Evolutionary conservation across 2,113 vertebrate species (phyloP).

Genomic region (Cryptomyrus ogoouensis): DNA sequence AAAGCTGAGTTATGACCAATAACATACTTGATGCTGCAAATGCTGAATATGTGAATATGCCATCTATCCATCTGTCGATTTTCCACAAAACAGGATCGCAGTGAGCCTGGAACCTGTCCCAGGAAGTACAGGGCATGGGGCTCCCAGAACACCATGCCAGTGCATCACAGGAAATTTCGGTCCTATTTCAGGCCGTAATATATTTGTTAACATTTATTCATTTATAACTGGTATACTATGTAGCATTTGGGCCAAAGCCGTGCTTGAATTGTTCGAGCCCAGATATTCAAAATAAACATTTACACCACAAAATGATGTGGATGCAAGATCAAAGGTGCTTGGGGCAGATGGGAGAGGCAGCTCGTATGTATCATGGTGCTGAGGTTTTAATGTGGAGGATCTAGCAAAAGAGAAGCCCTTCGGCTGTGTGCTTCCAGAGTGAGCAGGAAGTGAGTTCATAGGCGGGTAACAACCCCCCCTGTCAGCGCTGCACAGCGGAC

Average conservation of each 20-base stretch:
- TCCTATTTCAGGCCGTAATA: background rate
- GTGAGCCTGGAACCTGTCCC: background rate
- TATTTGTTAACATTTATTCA: background rate
- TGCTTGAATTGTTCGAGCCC: background rate
- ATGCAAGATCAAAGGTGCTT: background rate
- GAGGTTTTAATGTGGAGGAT: background rate
- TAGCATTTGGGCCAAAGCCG: background rate
- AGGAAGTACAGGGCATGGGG: background rate
- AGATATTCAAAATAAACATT: background rate
- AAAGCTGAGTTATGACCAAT: background rate
- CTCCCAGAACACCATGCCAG: background rate
- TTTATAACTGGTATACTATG: background rate
- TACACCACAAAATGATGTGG: background rate
- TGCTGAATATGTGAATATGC: background rate
- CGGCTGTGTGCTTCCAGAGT: background rate
- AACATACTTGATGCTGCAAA: background rate
- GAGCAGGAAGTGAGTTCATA: background rate
- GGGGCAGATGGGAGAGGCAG: background rate
- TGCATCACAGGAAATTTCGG: background rate
- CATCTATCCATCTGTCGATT: conserved; percentile 1
- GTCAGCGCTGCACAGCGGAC: conserved; percentile 8
- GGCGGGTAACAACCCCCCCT: background rate
- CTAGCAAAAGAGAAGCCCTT: background rate
- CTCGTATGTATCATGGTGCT: background rate
- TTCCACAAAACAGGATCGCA: background rate